Evolutionary conservation across 2,888 invertebrate species (phyloP), one percentile per base, ranked within the genome.

Genomic region (Tipula confusa): DNA sequence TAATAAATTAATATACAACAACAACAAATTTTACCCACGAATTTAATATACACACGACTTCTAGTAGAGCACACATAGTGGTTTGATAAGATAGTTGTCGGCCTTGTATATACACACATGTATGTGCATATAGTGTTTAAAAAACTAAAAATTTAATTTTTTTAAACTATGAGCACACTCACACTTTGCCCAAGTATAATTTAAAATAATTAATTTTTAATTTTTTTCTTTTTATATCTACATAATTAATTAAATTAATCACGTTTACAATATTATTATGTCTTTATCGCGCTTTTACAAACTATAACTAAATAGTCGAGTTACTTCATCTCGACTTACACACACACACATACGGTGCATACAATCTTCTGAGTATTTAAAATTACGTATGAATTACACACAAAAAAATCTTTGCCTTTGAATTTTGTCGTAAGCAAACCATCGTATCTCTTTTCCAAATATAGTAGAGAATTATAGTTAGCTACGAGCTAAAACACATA

Each of bases 51-150:
- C 24, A 64, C 24, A 64, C 64, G 64, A 64, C 24, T 24, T 64
- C 18, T 64, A 64, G 13, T 64, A 18, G 64, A 64, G 64, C 64
- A 64, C 64, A 64, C 3, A 48, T 64, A 64, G 64, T 64, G 64
- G 64, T 64, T 64, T 64, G 64, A 64, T 64, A 64, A 64, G 64
- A 64, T 64, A 64, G 64, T 64, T 64, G 64, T 24, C 64, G 64
- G 64, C 64, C 64, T 64, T 64, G 64, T 64, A 64, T 9, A 64
- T 64, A 9, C 3, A n/a, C n/a, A n/a, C n/a, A n/a, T n/a, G n/a
- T n/a, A n/a, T n/a, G n/a, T n/a, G n/a, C n/a, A 9, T 64, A 64
- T 64, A 64, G 24, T 64, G 18, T 64, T 24, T 64, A 7, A 9
- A 1, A 64, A 64, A 64, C 64, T 64, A 64, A 11, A 18, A 64